Conservation (phyloP, 37 sponge, comb jelly and placozoan species). For the Amphimedon queenslandica region DNA sequence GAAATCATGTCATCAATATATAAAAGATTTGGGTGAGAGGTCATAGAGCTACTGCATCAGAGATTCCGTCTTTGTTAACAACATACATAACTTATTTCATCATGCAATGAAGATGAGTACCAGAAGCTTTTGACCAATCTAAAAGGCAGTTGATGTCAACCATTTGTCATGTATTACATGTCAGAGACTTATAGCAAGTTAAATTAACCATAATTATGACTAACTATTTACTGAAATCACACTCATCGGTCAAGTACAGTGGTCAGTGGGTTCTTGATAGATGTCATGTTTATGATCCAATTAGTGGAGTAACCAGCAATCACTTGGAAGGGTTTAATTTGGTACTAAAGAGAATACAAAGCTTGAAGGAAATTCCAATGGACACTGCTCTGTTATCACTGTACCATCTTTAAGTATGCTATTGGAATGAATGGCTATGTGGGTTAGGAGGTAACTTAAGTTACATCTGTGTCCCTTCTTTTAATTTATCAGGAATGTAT, state of each 20-base stretch:
- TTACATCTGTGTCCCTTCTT: not conserved
- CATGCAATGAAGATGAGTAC: slow-evolving; percentile 3
- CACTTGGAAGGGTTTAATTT: slow-evolving; percentile 18
- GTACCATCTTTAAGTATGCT: slow-evolving; percentile 1
- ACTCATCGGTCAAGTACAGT: no score
- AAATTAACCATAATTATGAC: no score
- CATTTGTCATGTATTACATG: slow-evolving; percentile 18
- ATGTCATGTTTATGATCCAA: not conserved
- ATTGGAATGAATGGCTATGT: slow-evolving; percentile 10
- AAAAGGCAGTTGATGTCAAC: slow-evolving; percentile 7
- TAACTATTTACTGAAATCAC: no score
- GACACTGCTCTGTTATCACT: slow-evolving; percentile 6
- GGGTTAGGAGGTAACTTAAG: not conserved
- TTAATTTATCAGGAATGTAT: not conserved
- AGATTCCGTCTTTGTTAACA: slow-evolving; percentile 5
- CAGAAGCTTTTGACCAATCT: not conserved
- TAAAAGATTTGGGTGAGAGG: slow-evolving; percentile 22
- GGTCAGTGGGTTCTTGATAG: slow-evolving; percentile 13
- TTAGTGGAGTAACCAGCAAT: slow-evolving; percentile 13
- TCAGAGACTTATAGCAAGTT: not conserved
- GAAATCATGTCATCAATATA: slow-evolving; percentile 30
- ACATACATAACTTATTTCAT: slow-evolving; percentile 23
- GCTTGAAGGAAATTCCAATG: slow-evolving; percentile 14
- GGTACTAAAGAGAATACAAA: slow-evolving; percentile 10
- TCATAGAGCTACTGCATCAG: slow-evolving; percentile 15